A percentile compares a stretch with the other conserved stretches of the same genome.
Evolutionary conservation across 1,140 invertebrate genomes (phyloP).

Genomic region (Lordiphosa collinella): DNA sequence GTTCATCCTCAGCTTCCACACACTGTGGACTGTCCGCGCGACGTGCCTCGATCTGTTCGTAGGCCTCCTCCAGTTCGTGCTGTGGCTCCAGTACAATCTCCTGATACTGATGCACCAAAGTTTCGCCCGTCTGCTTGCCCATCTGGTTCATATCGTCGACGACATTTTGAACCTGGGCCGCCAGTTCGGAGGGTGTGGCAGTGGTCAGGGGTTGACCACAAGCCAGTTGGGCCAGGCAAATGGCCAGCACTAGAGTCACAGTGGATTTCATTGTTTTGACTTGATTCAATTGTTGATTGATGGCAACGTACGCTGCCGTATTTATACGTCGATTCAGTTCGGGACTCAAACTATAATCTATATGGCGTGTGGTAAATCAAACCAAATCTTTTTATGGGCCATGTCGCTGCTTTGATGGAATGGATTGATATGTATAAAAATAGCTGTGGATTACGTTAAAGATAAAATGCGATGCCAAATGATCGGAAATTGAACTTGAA

Average conservation of each 20-base stretch:
- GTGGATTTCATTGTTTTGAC: constrained; percentile 36
- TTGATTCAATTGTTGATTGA: not conserved
- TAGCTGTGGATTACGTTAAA: no score
- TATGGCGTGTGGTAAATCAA: no score
- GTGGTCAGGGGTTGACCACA: constrained; percentile 26
- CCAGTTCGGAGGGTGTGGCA: constrained; percentile 26
- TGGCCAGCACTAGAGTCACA: constrained; percentile 19
- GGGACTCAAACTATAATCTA: no score
- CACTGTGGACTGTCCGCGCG: constrained; percentile 48
- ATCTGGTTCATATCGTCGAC: constrained; percentile 44
- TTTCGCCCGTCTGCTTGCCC: constrained; percentile 41
- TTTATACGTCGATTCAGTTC: no score
- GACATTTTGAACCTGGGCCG: constrained; percentile 32
- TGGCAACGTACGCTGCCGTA: no score
- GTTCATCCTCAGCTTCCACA: constrained; percentile 53
- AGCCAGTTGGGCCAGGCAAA: constrained; percentile 39
- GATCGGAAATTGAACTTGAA: no score
- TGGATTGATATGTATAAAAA: no score
- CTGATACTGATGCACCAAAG: constrained; percentile 51
- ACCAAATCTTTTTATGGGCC: no score
- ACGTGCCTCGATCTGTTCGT: constrained; percentile 46
- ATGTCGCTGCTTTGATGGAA: no score
- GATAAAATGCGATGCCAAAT: no score
- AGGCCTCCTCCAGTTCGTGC: constrained; percentile 53
- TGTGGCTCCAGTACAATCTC: constrained; percentile 65